These are phyloP conservation scores for Melolontha melolontha DNA, from an alignment of 2,888 invertebrate genomes.

Conservation along the genomic window DNA sequence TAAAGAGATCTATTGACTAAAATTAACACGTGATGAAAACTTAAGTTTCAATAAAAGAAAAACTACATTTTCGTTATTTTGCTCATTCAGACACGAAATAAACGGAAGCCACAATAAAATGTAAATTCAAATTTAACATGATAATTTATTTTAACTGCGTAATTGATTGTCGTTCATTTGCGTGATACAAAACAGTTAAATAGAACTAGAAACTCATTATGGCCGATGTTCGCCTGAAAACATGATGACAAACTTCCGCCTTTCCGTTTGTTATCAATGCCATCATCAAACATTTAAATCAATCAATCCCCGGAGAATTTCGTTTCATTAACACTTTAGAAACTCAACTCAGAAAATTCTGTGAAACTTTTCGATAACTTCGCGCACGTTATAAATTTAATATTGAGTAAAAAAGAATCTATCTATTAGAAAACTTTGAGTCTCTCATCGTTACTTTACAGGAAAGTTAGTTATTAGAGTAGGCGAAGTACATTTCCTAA, in stretches of 20 bases:
- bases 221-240: slow-evolving; percentile 12
- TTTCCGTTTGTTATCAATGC: slow-evolving; percentile 47
- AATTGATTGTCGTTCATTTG: slow-evolving; percentile 5
- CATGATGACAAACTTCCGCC: slow-evolving; percentile 1
- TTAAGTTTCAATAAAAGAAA: too few species aligned
- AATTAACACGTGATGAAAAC: too few species aligned
- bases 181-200: slow-evolving; percentile 25
- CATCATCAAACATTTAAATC: slow-evolving; percentile 53
- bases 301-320: slow-evolving; percentile 47
- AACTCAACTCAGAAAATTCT: slow-evolving; percentile 34
- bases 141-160: slow-evolving; percentile 9
- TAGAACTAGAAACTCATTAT: slow-evolving; percentile 30
- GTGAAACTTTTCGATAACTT: slow-evolving; percentile 33
- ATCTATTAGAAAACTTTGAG: slow-evolving; percentile 4
- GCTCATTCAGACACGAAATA: too few species aligned
- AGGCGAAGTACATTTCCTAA: too few species aligned
- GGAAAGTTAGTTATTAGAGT: too few species aligned
- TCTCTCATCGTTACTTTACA: background rate
- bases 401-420: slow-evolving; percentile 16
- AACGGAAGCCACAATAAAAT: background rate
- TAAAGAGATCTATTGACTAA: too few species aligned
- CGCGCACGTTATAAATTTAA: slow-evolving; percentile 32
- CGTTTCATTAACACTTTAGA: slow-evolving; percentile 39
- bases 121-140: slow-evolving; percentile 23
- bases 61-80: too few species aligned